Base-by-base conservation (phyloP, 2,888 invertebrate species). In the Caenorhabditis sp. region DNA sequence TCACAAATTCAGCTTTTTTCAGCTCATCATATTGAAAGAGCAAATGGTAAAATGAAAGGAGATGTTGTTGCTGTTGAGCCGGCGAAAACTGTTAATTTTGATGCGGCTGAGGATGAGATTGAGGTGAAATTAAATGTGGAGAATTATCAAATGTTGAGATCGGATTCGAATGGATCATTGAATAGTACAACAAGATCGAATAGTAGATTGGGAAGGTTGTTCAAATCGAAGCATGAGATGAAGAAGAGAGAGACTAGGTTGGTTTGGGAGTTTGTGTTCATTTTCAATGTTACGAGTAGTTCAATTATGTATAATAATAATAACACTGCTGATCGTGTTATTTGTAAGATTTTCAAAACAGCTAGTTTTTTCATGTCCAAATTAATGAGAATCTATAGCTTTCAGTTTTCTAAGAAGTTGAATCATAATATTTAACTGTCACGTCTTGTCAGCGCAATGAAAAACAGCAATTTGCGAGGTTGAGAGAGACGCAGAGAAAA, bases 11-110 rank as follows among this genome's bases (percentile, higher is more conserved):
- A 8, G 12, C 1, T 23, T 3, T 36, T 74, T 68, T 26, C 63
- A 83, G 84, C 74, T 3, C 77, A 70, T 26, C 82, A 86, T 59
- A 86, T 86, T 59, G 86, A 86, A 73, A 61, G 86, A 59, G 86
- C 85, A 10, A 73, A 66, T 57, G 76, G 63, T 26, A 54, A 49
- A 50, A n/a, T 50, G 20, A 78, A 78, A 38, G 77, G 71, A 10
- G 77, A 80, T 63, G 76, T 61, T 0, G 64, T 69, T 27, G 82
- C 77, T 0, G 77, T 76, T 50, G 83, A 84, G 50, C 83, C 78
- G 17, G 70, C 77, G 12, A 83, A 83, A 59, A 80, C 82, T 0
- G 80, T 83, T 8, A 77, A 79, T 58, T 49, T 53, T 14, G 70
- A 74, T 52, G 73, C 69, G 10, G 72, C 66, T 23, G 63, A 67